These are phyloP conservation scores for Drosophila seclusa DNA, from an alignment of 2,888 invertebrate species.

Conservation along the genomic window DNA sequence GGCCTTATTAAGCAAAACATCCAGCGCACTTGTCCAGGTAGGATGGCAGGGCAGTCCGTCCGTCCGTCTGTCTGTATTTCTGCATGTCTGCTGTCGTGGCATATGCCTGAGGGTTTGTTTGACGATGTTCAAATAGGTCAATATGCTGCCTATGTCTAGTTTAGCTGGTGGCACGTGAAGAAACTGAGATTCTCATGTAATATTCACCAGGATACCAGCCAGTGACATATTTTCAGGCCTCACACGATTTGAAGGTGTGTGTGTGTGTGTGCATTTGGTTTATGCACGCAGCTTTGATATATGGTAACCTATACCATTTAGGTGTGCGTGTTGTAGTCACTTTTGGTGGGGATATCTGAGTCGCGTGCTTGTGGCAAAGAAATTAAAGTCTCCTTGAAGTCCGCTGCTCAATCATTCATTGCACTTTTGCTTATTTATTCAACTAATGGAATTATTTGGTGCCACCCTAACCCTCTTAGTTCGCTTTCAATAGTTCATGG, in stretches of 20 bases:
- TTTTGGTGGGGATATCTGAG: not conserved
- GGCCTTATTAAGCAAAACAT: slow-evolving; percentile 73
- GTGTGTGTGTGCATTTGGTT: slow-evolving; percentile 56
- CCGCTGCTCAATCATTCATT: slow-evolving; percentile 74
- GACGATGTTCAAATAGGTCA: slow-evolving; percentile 68
- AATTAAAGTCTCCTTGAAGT: slow-evolving; percentile 41
- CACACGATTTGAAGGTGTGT: slow-evolving; percentile 25
- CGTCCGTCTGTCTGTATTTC: not conserved
- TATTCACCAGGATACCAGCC: slow-evolving; percentile 60
- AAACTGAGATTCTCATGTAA: slow-evolving; percentile 61
- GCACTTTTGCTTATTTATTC: slow-evolving; percentile 81
- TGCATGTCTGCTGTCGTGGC: not conserved
- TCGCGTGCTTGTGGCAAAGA: slow-evolving; percentile 43
- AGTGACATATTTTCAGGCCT: slow-evolving; percentile 67
- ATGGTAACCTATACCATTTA: slow-evolving; percentile 48
- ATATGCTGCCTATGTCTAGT: slow-evolving; percentile 35
- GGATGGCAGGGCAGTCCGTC: not conserved
- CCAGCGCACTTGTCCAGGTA: slow-evolving; percentile 31
- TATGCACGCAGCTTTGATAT: slow-evolving; percentile 57
- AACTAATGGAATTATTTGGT: slow-evolving; percentile 83
- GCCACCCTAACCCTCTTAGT: not conserved
- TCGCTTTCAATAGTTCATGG: slow-evolving; percentile 13
- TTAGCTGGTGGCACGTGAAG: slow-evolving; percentile 24
- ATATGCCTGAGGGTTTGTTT: slow-evolving; percentile 42
- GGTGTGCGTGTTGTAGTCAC: slow-evolving; percentile 25